Evolutionary conservation across 92 coral and sea anemone species (phyloP), one percentile per base, ranked within the genome.

Genomic region (Phenganax marumi): DNA sequence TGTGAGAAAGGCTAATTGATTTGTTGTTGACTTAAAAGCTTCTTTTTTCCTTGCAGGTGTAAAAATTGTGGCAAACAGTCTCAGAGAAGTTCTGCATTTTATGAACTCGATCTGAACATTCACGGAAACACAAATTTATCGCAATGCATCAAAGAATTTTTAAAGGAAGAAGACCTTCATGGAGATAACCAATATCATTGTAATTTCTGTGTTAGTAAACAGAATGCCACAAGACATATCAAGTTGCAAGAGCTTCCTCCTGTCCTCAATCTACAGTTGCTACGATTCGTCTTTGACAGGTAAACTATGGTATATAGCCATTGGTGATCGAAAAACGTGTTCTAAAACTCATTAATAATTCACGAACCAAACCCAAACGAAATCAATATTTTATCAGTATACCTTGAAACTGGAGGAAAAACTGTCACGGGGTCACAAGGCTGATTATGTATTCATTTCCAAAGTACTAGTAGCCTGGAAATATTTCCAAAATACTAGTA

Each of bases 211-310:
- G 80, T 79, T 75, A 88, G 91, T 50, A 95, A 95, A 86, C 98
- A 95, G 76, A 88, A 95, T 83, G 98, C 98, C 3, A 91, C 87
- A 57, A 78, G 98, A 22, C 89, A 92, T 84, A 95, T 95, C 62
- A 97, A 95, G 58, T 83, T 95, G 3, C 86, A 92, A 39, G 78
- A 91, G 54, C 88, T 95, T 12, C 98, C 98, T 8, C 98, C 98
- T 6, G 97, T 95, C 17, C 91, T 95, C 65, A 95, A 95, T 82
- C 89, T 95, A 50, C 98, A 95, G 75, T 86, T 95, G 54, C 85
- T 95, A 48, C 77, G 98, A 84, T 95, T 95, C 80, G 96, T 95
- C 21, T 95, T 95, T 83, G 98, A 95, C 90, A 95, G 98, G 98
- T 92, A 69, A 66, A 87, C 43, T 54, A 19, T 52, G 70, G 18